Percentiles rank a stretch among this genome's conserved stretches.
These are phyloP conservation scores for Rotaria macrura DNA, from an alignment of 2,888 invertebrate genomes.

Conservation along the genomic window DNA sequence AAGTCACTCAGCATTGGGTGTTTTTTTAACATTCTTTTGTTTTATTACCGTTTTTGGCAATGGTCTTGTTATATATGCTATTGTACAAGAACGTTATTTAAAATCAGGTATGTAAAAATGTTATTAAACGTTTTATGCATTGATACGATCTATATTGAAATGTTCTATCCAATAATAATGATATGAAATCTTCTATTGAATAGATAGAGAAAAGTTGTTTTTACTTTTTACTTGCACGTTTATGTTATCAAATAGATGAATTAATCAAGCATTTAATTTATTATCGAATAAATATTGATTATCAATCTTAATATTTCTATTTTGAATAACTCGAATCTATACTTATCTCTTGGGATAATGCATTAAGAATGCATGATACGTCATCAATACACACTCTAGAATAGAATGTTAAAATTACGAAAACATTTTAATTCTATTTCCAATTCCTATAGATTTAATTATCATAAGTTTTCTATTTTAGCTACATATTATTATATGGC, in stretches of 20 bases:
- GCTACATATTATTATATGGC: conserved; percentile 32
- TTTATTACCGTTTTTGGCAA: conserved; percentile 20
- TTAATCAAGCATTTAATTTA: background rate
- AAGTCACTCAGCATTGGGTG: background rate
- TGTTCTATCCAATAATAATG: too few relatives aligned
- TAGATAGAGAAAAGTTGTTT: background rate
- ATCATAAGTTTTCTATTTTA: too few relatives aligned
- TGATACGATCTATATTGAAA: too few relatives aligned
- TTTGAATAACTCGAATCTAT: background rate
- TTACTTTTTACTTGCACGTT: background rate
- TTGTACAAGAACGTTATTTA: conserved; percentile 9
- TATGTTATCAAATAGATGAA: background rate
- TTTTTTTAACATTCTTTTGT: background rate
- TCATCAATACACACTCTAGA: too few relatives aligned
- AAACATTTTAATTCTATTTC: too few relatives aligned
- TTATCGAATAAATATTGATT: background rate
- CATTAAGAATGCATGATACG: too few relatives aligned
- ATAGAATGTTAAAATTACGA: too few relatives aligned
- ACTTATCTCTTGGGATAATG: background rate
- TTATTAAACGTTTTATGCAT: too few relatives aligned
- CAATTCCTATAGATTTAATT: too few relatives aligned
- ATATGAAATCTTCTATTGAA: background rate
- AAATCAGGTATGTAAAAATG: background rate
- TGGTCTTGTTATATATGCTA: conserved; percentile 18
- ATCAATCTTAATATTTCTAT: background rate